These are phyloP conservation scores for Alosa alosa DNA, from an alignment of 2,113 vertebrate genomes.

Conservation along the genomic window DNA sequence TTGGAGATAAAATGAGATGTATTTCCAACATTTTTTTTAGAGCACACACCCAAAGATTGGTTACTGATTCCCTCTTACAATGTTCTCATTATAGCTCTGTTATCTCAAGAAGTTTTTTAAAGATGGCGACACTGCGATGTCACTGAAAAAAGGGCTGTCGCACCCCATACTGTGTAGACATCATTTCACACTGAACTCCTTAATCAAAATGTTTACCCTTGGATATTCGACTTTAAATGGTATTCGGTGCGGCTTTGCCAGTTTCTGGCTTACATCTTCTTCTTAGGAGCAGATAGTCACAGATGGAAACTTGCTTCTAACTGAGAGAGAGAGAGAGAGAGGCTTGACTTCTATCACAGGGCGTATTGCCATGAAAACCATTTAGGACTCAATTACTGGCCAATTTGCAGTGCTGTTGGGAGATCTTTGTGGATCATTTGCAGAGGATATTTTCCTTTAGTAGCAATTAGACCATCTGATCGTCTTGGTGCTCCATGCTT, in stretches of 20 bases:
- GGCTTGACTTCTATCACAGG: not conserved
- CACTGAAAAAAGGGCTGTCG: not conserved
- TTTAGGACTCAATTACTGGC: not conserved
- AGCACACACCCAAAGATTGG: not conserved
- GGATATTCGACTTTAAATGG: not conserved
- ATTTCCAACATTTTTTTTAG: not conserved
- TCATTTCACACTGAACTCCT: not conserved
- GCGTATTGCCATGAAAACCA: conserved; percentile 2
- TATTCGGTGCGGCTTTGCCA: not conserved
- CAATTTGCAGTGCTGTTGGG: not conserved
- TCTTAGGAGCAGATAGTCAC: not conserved
- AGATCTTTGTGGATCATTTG: conserved; percentile 6
- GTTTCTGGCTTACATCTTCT: not conserved
- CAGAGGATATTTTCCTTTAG: not conserved
- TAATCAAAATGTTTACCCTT: conserved; percentile 1
- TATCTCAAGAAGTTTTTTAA: not conserved
- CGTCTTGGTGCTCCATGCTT: not conserved
- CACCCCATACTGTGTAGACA: not conserved
- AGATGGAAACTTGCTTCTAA: not conserved
- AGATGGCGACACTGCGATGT: not conserved
- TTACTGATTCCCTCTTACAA: not conserved
- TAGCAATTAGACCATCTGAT: not conserved
- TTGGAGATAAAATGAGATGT: not conserved
- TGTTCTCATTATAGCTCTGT: not conserved
- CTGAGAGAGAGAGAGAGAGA: not conserved